A percentile compares a stretch with the other conserved stretches of the same genome.
Evolutionary conservation across 2,113 vertebrate genomes (phyloP).

Genomic region (Setophaga kirtlandii): DNA sequence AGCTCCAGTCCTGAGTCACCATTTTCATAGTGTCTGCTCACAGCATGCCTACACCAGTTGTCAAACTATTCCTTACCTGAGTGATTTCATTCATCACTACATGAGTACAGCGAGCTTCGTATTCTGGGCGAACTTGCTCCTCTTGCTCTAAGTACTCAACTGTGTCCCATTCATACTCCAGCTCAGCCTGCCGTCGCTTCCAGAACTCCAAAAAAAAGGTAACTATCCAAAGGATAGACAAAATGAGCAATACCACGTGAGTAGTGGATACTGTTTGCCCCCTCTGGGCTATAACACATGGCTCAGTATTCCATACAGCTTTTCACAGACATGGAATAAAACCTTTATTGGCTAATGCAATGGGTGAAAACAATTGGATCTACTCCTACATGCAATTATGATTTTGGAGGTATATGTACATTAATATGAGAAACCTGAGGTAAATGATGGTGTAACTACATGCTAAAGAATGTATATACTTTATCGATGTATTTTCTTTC

Average conservation of each 20-base stretch:
- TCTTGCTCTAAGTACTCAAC: conserved; percentile 91
- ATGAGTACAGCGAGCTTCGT: conserved; percentile 85
- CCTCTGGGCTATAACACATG: background rate
- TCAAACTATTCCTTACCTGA: conserved; percentile 61
- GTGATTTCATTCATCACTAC: conserved; percentile 85
- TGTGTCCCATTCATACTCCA: conserved; percentile 94
- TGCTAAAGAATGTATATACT: background rate
- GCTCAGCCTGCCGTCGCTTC: conserved; percentile 90
- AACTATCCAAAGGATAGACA: conserved; percentile 69
- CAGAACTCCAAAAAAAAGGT: conserved; percentile 94
- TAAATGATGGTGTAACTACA: background rate
- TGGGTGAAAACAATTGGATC: background rate
- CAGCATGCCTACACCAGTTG: background rate
- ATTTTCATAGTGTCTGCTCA: background rate
- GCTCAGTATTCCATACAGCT: background rate
- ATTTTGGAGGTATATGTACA: background rate
- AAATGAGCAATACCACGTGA: background rate
- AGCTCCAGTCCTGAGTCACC: background rate
- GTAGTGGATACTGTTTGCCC: background rate
- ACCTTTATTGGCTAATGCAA: background rate
- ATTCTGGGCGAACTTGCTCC: conserved; percentile 87
- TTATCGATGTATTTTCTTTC: background rate
- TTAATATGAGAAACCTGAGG: background rate
- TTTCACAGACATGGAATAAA: background rate
- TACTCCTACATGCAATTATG: background rate